Conservation (phyloP, 1,140 invertebrate species). For the Drosophila pallidifrons region DNA sequence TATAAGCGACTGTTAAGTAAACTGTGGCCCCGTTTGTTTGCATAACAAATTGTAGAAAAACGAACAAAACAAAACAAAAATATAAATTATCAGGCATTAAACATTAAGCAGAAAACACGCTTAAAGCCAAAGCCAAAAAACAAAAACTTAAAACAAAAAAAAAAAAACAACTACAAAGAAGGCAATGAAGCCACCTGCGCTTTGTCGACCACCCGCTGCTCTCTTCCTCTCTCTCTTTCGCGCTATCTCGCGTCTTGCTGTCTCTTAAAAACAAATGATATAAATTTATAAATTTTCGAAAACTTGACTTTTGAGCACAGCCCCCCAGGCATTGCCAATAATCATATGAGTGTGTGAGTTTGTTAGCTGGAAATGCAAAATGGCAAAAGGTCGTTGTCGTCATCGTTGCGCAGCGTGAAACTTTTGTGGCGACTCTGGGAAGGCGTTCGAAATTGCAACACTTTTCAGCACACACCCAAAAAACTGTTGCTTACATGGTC, state of each 20-base stretch:
- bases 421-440: slow-evolving; percentile 30
- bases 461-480: slow-evolving; percentile 42
- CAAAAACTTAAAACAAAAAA: neutral
- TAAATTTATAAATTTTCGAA: slow-evolving; percentile 72
- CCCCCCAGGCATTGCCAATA: slow-evolving; percentile 56
- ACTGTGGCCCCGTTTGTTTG: slow-evolving; percentile 76
- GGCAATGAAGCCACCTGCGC: slow-evolving; percentile 70
- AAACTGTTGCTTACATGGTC: slow-evolving; percentile 9
- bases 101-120: slow-evolving; percentile 59
- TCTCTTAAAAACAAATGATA: slow-evolving; percentile 65
- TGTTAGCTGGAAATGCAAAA: slow-evolving; percentile 60
- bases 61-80: slow-evolving; percentile 20
- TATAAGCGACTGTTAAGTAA: slow-evolving; percentile 67
- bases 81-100: slow-evolving; percentile 74
- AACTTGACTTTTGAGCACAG: slow-evolving; percentile 45
- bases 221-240: neutral
- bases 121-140: slow-evolving; percentile 47
- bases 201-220: slow-evolving; percentile 60
- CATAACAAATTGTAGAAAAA: slow-evolving; percentile 68
- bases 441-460: slow-evolving; percentile 54
- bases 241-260: neutral
- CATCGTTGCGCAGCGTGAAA: slow-evolving; percentile 65
- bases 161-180: slow-evolving; percentile 7
- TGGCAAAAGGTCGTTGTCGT: slow-evolving; percentile 76
- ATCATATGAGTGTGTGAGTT: slow-evolving; percentile 18